Evolutionary conservation across 2,113 vertebrate species (phyloP).

Genomic region (Pygoscelis antarcticus): DNA sequence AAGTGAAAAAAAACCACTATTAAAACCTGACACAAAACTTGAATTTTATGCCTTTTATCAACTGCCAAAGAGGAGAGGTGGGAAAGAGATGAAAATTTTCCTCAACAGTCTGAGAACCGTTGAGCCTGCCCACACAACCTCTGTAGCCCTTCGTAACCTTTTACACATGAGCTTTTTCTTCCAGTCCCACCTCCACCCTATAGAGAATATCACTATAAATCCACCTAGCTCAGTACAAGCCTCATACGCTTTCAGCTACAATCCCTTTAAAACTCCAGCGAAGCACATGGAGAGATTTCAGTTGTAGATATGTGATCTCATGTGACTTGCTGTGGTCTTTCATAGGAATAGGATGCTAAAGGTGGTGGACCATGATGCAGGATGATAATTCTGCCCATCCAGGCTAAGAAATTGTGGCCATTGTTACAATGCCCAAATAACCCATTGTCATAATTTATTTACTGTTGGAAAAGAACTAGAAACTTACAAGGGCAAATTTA

Average conservation of each 20-base stretch:
- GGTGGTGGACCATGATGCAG: not conserved
- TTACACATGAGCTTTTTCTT: not conserved
- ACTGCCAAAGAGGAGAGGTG: not conserved
- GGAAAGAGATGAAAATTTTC: not conserved
- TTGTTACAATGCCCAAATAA: not conserved
- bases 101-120: not conserved
- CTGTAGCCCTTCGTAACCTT: not conserved
- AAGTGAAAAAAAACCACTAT: not conserved
- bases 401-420: not conserved
- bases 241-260: not conserved
- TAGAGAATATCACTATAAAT: not conserved
- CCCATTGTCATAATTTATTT: not conserved
- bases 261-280: not conserved
- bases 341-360: not conserved
- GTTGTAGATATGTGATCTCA: not conserved
- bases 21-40: not conserved
- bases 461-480: not conserved
- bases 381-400: not conserved
- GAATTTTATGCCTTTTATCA: not conserved
- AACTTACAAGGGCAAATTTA: not conserved
- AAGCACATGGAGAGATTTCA: not conserved
- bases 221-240: not conserved
- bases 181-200: not conserved
- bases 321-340: not conserved
- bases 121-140: not conserved